These are phyloP conservation scores for Idaea biselata DNA, from an alignment of 2,888 invertebrate species.

Conservation along the genomic window DNA sequence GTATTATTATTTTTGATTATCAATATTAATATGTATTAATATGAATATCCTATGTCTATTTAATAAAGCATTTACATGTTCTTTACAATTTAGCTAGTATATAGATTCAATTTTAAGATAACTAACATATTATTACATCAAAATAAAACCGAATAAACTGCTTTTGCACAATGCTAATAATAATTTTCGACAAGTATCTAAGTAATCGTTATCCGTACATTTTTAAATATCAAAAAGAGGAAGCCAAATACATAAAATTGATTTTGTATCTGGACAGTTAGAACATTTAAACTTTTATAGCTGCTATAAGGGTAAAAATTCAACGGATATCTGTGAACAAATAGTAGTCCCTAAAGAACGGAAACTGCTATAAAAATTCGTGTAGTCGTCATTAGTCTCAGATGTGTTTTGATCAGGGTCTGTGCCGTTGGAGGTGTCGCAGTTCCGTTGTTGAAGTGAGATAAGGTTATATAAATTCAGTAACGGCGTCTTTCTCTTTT, in stretches of 20 bases:
- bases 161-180: background rate
- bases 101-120: background rate
- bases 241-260: slow-evolving; percentile 43
- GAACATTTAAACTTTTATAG: slow-evolving; percentile 59
- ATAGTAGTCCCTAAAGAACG: slow-evolving; percentile 63
- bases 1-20: too few species aligned
- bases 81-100: too few species aligned
- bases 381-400: slow-evolving; percentile 71
- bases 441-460: slow-evolving; percentile 37
- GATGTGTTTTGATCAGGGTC: slow-evolving; percentile 74
- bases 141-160: background rate
- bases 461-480: slow-evolving; percentile 29
- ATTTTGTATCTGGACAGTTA: slow-evolving; percentile 43
- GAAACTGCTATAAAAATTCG: slow-evolving; percentile 72
- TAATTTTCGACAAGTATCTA: background rate
- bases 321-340: slow-evolving; percentile 63
- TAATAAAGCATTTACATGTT: too few species aligned
- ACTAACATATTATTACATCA: background rate
- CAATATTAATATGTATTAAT: too few species aligned
- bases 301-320: slow-evolving; percentile 58
- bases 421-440: slow-evolving; percentile 43
- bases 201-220: background rate
- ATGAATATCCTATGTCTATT: too few species aligned
- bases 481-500: slow-evolving; percentile 35
- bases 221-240: slow-evolving; percentile 30